Base-by-base conservation (phyloP, 2,797 vertebrate species). In the Enteromius radiatus region DNA sequence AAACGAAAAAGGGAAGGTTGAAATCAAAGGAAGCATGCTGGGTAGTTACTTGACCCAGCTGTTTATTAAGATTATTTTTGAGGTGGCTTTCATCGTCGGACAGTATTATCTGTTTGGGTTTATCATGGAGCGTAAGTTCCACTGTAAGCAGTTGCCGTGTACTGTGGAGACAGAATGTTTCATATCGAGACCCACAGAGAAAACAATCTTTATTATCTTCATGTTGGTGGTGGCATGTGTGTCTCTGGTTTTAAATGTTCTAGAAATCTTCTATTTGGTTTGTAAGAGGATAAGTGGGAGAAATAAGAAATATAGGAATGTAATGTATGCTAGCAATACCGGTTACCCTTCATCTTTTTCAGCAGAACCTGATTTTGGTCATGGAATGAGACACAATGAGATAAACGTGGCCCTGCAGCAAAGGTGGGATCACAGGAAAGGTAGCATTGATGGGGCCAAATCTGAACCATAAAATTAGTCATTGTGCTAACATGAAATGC, bases 101-200 rank as follows among this genome's bases (percentile, higher is more conserved):
- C 97, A 98, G 90, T 96, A 96, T 92, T 96, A 93, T 86, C 93
- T 98, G n/a, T 97, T 96, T 0, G 96, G 96, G 52, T 91, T 96
- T 85, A 89, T 94, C 64, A 93, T 97, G 91, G 85, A 84, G 3
- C 84, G 91, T 0, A 74, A 86, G 63, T 97, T 95, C 0, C 88
- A 94, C 65, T 98, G 97, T 73, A 56, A 89, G 10, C 88, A 89
- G 3, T 19, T 33, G 0, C 95, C 96, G 0, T 98, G 97, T 26
- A 92, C 87, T 0, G 0, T 5, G 0, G 84, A 81, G 0, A 94
- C 95, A 9, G 94, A 96, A 87, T 98, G 97, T 88, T 97, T 93
- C 71, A 92, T 97, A 84, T 98, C 97, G 4, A 95, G 96, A 70
- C 96, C 97, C 76, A 98, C 95, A 0, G 97, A 98, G 91, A 98